These are phyloP conservation scores for Antrozous pallidus DNA, from an alignment of 2,797 vertebrate genomes.

Conservation along the genomic window DNA sequence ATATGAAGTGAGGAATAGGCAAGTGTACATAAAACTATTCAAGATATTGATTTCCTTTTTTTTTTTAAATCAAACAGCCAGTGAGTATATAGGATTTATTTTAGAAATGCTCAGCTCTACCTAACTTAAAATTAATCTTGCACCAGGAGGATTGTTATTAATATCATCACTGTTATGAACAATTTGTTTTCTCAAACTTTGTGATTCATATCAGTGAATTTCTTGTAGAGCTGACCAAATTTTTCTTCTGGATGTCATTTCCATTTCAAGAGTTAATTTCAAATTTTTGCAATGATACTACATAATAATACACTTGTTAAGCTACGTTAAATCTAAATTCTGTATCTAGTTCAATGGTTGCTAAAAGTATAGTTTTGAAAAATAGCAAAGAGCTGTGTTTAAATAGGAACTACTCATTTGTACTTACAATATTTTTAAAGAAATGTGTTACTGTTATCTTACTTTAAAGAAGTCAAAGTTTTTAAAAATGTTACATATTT, in stretches of 20 bases:
- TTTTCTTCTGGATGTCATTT: constrained; percentile 57
- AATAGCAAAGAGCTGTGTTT: not conserved
- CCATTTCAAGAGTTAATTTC: constrained; percentile 66
- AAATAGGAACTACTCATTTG: constrained; percentile 5
- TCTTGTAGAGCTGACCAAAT: constrained; percentile 61
- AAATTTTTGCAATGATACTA: constrained; percentile 45
- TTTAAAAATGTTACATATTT: not conserved
- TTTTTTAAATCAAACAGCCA: constrained; percentile 38
- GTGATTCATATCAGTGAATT: constrained; percentile 62
- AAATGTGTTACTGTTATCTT: not conserved
- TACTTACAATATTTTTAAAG: not conserved
- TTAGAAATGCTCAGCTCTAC: constrained; percentile 24
- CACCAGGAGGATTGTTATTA: constrained; percentile 50
- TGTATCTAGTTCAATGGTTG: constrained; percentile 48
- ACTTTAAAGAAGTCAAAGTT: not conserved
- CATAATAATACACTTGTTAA: constrained; percentile 57
- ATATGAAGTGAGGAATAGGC: not conserved
- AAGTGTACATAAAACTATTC: not conserved
- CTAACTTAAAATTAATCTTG: constrained; percentile 56
- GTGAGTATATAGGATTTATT: not conserved
- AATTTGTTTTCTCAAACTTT: constrained; percentile 68
- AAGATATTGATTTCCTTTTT: constrained; percentile 34
- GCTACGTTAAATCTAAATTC: constrained; percentile 58
- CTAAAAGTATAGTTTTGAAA: constrained; percentile 51
- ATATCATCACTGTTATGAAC: constrained; percentile 50